These are phyloP conservation scores for Rhombomys opimus DNA, from an alignment of 2,113 vertebrate genomes.

Conservation along the genomic window DNA sequence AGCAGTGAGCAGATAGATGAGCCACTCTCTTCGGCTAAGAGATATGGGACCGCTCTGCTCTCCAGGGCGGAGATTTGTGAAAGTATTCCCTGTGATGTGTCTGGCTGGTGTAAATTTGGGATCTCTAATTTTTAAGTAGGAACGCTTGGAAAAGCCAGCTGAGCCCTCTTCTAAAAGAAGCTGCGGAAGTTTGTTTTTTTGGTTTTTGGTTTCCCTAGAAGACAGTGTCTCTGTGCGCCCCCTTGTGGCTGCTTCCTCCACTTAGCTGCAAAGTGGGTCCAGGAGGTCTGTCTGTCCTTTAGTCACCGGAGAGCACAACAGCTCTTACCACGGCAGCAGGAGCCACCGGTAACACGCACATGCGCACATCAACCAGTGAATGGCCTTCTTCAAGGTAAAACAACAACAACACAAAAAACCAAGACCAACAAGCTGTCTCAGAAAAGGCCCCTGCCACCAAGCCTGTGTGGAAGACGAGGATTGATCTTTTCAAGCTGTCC, in stretches of 20 bases:
- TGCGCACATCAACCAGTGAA: no score
- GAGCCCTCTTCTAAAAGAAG: no score
- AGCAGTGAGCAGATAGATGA: not conserved
- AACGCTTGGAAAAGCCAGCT: not conserved
- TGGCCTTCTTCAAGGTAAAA: not conserved
- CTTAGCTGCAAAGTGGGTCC: not conserved
- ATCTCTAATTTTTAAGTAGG: not conserved
- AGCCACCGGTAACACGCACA: fast-evolving
- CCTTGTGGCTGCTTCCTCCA: constrained; percentile 37
- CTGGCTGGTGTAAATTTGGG: not conserved
- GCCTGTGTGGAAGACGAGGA: not conserved
- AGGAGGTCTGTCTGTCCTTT: not conserved
- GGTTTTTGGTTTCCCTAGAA: not conserved
- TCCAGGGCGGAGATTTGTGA: not conserved
- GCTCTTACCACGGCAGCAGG: not conserved
- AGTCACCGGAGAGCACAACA: not conserved
- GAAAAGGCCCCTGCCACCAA: not conserved
- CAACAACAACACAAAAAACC: not conserved
- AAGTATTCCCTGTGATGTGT: not conserved
- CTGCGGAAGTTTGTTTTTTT: not conserved
- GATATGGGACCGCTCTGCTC: no score
- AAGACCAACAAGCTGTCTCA: not conserved
- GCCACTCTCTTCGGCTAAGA: not conserved
- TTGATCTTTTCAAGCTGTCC: not conserved
- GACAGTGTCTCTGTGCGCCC: not conserved